phyloP scores from a whole-genome alignment of 2,797 vertebrate species.

The Galagoides demidoff region DNA sequence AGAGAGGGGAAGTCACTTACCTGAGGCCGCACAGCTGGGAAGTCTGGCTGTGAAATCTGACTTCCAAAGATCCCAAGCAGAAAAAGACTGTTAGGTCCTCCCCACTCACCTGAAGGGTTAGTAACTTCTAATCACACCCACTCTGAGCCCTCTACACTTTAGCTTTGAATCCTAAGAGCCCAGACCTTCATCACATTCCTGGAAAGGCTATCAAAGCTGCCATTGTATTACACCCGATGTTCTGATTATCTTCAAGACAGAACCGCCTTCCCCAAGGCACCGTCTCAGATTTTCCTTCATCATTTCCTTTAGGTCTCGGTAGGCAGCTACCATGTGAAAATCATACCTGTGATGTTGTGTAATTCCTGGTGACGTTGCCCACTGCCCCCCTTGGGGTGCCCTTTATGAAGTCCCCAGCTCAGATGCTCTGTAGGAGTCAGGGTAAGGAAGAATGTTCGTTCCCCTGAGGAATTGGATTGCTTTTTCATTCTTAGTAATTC shows the following conservation, averaged over 20 bases:
- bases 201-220: too few relatives aligned
- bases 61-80: neutral
- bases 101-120: neutral
- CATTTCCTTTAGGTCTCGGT: neutral
- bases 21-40: neutral
- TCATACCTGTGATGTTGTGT: neutral
- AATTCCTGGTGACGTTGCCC: fast-evolving
- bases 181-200: neutral
- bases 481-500: neutral
- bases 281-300: neutral
- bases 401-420: neutral
- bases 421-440: neutral
- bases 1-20: neutral
- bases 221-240: too few relatives aligned
- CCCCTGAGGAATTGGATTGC: neutral
- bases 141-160: neutral
- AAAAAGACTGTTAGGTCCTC: neutral
- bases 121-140: neutral
- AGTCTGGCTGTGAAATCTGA: neutral
- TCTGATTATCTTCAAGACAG: too few relatives aligned
- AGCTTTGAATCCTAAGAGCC: neutral
- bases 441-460: neutral
- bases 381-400: neutral
- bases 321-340: neutral
- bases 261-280: neutral